Evolutionary conservation across 2,113 vertebrate species (phyloP), one percentile per base, ranked within the genome.

Genomic region (Noctilio leporinus): DNA sequence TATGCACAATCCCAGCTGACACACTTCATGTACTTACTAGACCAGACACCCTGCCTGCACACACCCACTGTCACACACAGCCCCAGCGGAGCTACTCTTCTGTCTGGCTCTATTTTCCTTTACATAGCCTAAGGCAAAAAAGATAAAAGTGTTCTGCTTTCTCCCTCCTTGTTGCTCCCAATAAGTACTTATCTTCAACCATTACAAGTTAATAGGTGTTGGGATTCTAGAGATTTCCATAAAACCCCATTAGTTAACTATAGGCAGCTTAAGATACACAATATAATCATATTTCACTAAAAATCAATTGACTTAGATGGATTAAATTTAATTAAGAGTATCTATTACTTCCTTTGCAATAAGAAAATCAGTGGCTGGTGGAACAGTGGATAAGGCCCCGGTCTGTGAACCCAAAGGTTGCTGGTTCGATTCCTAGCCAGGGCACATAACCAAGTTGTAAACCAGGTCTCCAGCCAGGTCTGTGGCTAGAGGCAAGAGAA

Each of bases 181-280:
- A 28, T 86, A 77, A 51, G 78, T 57, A 85, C 47, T 70, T 85
- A 30, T 55, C 73, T 24, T 72, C 65, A 96, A 45, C 33, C 16
- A 72, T 57, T 53, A 86, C 26, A 45, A 35, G 85, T 92, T 40
- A 43, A 12, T 16, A 93, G n/a, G 22, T 62, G 3, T 33, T 86
- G 19, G 28, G 45, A 83, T 35, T 53, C 53, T 30, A 95, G 33
- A 65, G 19, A 64, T 12, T 62, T 0, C 40, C 6, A 76, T 38
- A 69, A 93, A 86, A 83, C 4, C n/a, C 28, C 9, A 30, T 75
- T n/a, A 53, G 30, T 33, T 82, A 83, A 86, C n/a, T 70, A 53
- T 16, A 12, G 64, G 24, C 51, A 75, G 33, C 55, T 90, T 65
- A 81, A 93, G 33, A 93, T 22, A 22, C 45, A 59, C 22, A 43